Evolutionary conservation across 30 jellyfish, hydroid and myxozoan genomes (phyloP).

Genomic region (Aurelia aurita): DNA sequence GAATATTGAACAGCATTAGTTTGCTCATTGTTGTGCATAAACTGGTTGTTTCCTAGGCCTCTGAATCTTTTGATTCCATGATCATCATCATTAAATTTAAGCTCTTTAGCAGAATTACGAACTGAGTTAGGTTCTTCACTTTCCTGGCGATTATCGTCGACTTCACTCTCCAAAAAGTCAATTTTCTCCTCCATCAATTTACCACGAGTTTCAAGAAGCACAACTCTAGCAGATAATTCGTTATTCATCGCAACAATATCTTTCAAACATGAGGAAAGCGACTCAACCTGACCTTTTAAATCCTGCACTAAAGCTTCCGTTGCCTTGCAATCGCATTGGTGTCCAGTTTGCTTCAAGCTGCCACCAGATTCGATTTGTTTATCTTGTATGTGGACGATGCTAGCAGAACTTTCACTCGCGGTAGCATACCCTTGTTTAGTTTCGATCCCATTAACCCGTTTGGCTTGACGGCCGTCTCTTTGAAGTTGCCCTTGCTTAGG

Average conservation of each 20-base stretch:
- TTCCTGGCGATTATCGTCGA: not conserved
- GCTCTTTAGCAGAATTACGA: not conserved
- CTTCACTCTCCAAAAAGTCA: not conserved
- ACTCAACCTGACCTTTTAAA: conserved; percentile 23
- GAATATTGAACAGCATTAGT: conserved; percentile 39
- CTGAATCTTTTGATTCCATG: not conserved
- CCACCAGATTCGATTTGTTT: not conserved
- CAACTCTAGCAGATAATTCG: conserved; percentile 80
- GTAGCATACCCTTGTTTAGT: not conserved
- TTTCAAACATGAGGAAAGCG: conserved; percentile 26
- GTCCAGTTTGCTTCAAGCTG: not conserved
- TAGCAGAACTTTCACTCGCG: not conserved
- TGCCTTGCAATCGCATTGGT: not conserved
- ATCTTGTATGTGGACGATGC: not conserved
- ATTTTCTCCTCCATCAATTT: conserved; percentile 59
- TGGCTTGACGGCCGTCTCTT: not conserved
- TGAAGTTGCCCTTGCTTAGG: not conserved
- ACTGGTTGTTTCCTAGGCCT: not conserved
- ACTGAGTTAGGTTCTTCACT: not conserved
- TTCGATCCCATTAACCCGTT: not conserved
- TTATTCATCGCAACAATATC: conserved; percentile 49
- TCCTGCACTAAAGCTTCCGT: conserved; percentile 2
- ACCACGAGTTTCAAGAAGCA: conserved; percentile 66
- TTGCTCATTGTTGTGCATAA: conserved; percentile 1
- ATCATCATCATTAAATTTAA: not conserved